Conservation (phyloP, 2,797 vertebrate genomes). For the Falco biarmicus region DNA sequence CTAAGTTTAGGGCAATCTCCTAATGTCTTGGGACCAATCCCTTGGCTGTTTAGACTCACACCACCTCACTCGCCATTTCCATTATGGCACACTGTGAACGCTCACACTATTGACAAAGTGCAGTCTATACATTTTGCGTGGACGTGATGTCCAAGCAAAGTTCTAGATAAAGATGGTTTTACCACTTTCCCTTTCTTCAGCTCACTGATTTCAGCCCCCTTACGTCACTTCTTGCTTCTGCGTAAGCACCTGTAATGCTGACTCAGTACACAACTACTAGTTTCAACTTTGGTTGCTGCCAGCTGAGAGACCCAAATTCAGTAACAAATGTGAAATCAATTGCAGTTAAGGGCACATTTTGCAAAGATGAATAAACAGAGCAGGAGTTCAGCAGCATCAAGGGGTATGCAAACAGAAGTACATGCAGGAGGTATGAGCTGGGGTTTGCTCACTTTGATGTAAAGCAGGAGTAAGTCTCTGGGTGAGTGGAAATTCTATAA, state of each 20-base stretch:
- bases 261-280: neutral
- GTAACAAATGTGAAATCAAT: neutral
- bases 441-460: neutral
- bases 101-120: neutral
- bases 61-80: no score
- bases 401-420: neutral
- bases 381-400: neutral
- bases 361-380: neutral
- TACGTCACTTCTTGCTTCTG: neutral
- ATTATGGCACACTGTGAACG: neutral
- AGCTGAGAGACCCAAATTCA: neutral
- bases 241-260: neutral
- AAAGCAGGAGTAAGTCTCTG: neutral
- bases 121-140: neutral
- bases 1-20: neutral
- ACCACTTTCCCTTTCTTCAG: neutral
- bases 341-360: neutral
- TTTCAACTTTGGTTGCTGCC: neutral
- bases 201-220: neutral
- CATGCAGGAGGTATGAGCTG: neutral
- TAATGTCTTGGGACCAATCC: neutral
- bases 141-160: neutral
- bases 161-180: neutral
- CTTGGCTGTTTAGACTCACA: neutral
- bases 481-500: neutral